Conservation (phyloP, 2,888 invertebrate genomes). For the Mythimna loreyi region DNA sequence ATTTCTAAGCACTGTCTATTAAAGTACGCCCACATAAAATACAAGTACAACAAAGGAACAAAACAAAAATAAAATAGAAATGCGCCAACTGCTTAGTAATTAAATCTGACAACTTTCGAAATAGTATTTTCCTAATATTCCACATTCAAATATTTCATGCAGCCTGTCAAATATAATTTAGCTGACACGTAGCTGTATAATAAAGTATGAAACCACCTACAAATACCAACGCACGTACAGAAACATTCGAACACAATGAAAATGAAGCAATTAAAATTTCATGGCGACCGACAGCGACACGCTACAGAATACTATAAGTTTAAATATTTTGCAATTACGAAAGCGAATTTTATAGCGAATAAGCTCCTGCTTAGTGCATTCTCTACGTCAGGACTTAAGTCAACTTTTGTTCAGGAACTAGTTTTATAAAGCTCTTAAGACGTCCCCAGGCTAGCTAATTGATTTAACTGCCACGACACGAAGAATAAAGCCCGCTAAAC, state of each 20-base stretch:
- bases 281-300: constrained; percentile 53
- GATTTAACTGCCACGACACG: constrained; percentile 78
- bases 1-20: background rate
- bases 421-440: constrained; percentile 75
- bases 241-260: constrained; percentile 51
- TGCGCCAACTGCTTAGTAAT: constrained; percentile 5
- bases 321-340: constrained; percentile 54
- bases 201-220: constrained; percentile 28
- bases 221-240: constrained; percentile 30
- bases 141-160: constrained; percentile 20
- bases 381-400: constrained; percentile 39
- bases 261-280: constrained; percentile 62
- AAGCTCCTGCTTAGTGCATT: constrained; percentile 25
- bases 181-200: constrained; percentile 22
- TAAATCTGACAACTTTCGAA: constrained; percentile 15
- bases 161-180: constrained; percentile 32
- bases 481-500: constrained; percentile 72
- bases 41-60: background rate
- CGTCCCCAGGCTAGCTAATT: constrained; percentile 74
- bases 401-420: constrained; percentile 62
- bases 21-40: background rate
- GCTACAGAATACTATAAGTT: constrained; percentile 54
- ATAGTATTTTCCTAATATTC: constrained; percentile 13
- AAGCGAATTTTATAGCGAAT: constrained; percentile 42
- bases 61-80: background rate